Conservation (phyloP, 2,797 vertebrate species). For the Myotis planiceps region DNA sequence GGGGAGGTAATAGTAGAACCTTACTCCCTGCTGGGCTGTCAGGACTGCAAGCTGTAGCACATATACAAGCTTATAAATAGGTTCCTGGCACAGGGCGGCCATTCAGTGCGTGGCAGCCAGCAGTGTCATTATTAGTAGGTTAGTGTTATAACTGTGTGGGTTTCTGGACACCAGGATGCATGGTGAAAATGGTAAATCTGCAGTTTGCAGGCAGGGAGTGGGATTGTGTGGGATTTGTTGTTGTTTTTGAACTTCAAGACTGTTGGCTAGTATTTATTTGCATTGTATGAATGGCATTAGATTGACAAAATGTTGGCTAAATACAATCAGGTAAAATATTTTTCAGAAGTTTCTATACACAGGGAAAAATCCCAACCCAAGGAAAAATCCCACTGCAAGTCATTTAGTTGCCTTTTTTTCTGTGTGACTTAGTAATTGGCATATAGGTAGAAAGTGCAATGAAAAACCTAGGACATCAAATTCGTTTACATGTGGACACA, state of each 20-base stretch:
- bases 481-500: background rate
- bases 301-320: background rate
- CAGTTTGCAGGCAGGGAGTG: background rate
- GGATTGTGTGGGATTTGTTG: background rate
- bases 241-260: background rate
- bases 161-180: background rate
- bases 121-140: background rate
- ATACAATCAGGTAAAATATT: background rate
- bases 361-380: background rate
- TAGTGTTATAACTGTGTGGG: background rate
- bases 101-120: background rate
- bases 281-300: background rate
- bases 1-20: background rate
- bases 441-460: background rate
- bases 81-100: fast-evolving
- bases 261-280: background rate
- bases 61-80: too few relatives aligned
- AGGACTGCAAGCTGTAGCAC: background rate
- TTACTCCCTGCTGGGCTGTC: background rate
- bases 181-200: background rate
- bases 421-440: background rate
- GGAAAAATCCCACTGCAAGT: background rate
- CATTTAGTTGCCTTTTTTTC: background rate
- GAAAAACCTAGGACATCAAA: background rate
- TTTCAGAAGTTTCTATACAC: background rate